Evolutionary conservation across 1,140 invertebrate genomes (phyloP), one percentile per base, ranked within the genome.

Genomic region (Coboldia fuscipes): DNA sequence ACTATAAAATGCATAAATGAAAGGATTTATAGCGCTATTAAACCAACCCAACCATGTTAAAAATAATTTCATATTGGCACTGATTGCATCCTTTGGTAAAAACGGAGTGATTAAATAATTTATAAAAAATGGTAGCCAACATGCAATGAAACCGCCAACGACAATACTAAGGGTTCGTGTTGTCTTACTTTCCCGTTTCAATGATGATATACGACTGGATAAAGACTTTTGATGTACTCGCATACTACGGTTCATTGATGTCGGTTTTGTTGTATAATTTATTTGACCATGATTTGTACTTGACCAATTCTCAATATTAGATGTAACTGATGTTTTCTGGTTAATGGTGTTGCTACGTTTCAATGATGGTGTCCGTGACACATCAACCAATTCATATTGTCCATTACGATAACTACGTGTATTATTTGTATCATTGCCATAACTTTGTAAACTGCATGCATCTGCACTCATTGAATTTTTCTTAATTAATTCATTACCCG

Each of bases 31-130:
- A 0, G 73, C 73, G 1, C 81, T 85, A 56, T 89, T 90, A 35
- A 84, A 70, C 73, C 85, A 88, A 1, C 73, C 84, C 26, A 88
- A 60, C 84, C 84, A 90, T 0, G 79, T 84, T 26, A 86, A 55
- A 35, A 76, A 66, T 21, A 66, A 66, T 68, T 82, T 82, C 9
- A 82, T 54, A 9, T 70, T 56, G 1, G 55, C 47, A 39, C 61
- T 66, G 2, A 62, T 57, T 23, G 63, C 60, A 18, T 48, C 48
- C 6, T 38, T 51, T 0, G 61, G 56, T 16, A 36, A 8, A 44
- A 81, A 82, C 1, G 78, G 73, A 1, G 72, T 76, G 2, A 76
- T 57, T 4, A 86, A 50, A 46, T 86, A 86, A 20, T 79, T 69
- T 1, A 81, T 63, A 56, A 89, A 90, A 52, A 84, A 84, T 3